These are phyloP conservation scores for Cryptus armator DNA, from an alignment of 2,888 invertebrate species.

Conservation along the genomic window DNA sequence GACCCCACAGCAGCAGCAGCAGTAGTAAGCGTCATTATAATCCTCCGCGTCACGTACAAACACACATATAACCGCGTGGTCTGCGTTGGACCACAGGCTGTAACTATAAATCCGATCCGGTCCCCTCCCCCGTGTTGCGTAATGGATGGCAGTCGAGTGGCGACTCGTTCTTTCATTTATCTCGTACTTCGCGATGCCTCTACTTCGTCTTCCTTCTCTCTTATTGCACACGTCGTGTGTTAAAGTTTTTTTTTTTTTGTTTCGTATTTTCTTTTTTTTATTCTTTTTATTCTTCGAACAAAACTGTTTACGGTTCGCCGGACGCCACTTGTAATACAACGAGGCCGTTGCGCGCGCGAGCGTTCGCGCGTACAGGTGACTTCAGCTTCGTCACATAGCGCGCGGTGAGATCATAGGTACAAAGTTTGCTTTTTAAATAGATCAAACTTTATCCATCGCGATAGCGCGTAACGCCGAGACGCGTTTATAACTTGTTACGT, in stretches of 20 bases:
- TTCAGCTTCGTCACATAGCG: not conserved
- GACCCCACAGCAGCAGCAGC: not conserved
- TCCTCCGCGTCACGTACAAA: slow-evolving; percentile 40
- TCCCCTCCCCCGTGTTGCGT: slow-evolving; percentile 57
- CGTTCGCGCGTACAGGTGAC: not conserved
- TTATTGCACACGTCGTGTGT: slow-evolving; percentile 9
- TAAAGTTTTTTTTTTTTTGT: not conserved
- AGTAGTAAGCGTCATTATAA: slow-evolving; percentile 43
- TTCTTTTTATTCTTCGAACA: not conserved
- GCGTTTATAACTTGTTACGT: not conserved
- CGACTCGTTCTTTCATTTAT: slow-evolving; percentile 40
- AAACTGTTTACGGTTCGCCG: slow-evolving; percentile 48
- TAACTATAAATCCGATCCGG: slow-evolving; percentile 58
- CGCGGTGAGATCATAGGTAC: not conserved
- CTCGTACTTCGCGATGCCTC: slow-evolving; percentile 12
- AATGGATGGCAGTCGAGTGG: slow-evolving; percentile 46
- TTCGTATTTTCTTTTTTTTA: not conserved
- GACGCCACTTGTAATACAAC: slow-evolving; percentile 37
- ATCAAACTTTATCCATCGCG: slow-evolving; percentile 4
- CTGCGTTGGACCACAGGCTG: slow-evolving; percentile 34
- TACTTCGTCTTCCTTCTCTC: slow-evolving; percentile 15
- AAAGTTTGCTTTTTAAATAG: slow-evolving; percentile 7
- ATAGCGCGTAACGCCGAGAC: not conserved
- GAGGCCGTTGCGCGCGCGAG: slow-evolving; percentile 10
- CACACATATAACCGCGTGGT: slow-evolving; percentile 8